Evolutionary conservation across 2,113 vertebrate genomes (phyloP).

Genomic region (Pluvianellus socialis): DNA sequence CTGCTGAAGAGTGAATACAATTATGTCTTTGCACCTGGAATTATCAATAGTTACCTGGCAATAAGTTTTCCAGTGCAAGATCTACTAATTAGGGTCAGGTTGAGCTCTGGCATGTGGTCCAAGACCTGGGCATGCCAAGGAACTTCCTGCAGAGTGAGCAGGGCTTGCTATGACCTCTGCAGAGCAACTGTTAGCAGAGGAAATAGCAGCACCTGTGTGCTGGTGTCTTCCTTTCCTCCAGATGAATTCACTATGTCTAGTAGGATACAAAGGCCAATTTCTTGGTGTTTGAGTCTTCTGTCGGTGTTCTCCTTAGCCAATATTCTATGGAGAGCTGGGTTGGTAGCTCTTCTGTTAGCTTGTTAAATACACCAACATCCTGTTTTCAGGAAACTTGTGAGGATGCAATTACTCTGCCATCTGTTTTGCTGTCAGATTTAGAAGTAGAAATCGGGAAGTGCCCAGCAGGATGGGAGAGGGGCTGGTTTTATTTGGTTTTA

Average conservation of each 20-base stretch:
- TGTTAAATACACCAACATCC: not conserved
- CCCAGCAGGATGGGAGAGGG: not conserved
- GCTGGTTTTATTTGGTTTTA: not conserved
- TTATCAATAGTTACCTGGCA: not conserved
- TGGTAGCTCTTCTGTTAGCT: not conserved
- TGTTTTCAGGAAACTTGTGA: not conserved
- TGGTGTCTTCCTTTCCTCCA: not conserved
- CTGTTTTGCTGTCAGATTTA: not conserved
- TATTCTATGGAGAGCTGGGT: not conserved
- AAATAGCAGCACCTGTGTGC: not conserved
- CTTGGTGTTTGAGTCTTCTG: not conserved
- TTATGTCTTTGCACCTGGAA: not conserved
- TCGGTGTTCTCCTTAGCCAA: not conserved
- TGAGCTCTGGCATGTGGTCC: not conserved
- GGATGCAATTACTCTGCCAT: not conserved
- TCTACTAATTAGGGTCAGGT: not conserved
- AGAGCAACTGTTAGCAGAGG: not conserved
- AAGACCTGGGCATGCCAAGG: not conserved
- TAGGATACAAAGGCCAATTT: not conserved
- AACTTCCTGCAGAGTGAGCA: not conserved
- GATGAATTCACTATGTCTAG: not conserved
- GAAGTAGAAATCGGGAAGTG: not conserved
- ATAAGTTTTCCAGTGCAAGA: not conserved
- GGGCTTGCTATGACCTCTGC: not conserved
- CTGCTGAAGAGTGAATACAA: not conserved